A percentile compares a stretch with the other conserved stretches of the same genome.
These are phyloP conservation scores for Drosophila pseudotalamancana DNA, from an alignment of 2,888 invertebrate genomes.

Conservation along the genomic window DNA sequence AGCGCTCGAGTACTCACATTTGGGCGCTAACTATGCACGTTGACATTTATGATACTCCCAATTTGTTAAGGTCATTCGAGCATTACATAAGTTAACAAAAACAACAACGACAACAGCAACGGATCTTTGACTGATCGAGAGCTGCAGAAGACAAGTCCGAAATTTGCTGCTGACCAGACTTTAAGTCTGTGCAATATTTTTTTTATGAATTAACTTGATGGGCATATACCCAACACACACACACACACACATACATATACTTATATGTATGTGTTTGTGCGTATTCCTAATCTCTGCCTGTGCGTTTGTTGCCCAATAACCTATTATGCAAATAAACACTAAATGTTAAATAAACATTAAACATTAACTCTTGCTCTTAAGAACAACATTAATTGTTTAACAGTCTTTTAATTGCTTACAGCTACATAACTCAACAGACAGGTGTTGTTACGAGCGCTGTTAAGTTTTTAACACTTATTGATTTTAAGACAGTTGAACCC, in stretches of 20 bases:
- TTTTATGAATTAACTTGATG: neutral
- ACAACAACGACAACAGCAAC: neutral
- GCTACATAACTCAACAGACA: conserved; percentile 1
- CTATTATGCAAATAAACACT: conserved; percentile 10
- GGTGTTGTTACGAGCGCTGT: neutral
- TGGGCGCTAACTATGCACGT: conserved; percentile 29
- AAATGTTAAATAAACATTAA: neutral
- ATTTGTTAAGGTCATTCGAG: conserved; percentile 24
- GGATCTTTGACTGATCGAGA: conserved; percentile 6
- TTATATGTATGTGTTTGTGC: neutral
- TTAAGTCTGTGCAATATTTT: conserved; percentile 21
- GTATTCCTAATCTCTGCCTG: neutral
- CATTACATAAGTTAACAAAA: conserved; percentile 28
- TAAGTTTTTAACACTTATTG: neutral
- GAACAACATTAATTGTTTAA: conserved; percentile 11
- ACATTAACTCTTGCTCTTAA: too few relatives aligned
- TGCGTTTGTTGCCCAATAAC: neutral
- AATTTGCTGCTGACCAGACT: neutral
- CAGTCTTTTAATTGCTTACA: conserved; percentile 16
- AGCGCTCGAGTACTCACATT: conserved; percentile 2
- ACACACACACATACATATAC: too few relatives aligned
- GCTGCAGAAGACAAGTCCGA: neutral
- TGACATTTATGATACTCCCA: conserved; percentile 42
- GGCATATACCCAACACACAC: conserved; percentile 7
- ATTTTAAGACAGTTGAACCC: neutral